A percentile compares a stretch with the other conserved stretches of the same genome.
Conservation (phyloP, 1,140 invertebrate species). For the Drosophila elegans region DNA sequence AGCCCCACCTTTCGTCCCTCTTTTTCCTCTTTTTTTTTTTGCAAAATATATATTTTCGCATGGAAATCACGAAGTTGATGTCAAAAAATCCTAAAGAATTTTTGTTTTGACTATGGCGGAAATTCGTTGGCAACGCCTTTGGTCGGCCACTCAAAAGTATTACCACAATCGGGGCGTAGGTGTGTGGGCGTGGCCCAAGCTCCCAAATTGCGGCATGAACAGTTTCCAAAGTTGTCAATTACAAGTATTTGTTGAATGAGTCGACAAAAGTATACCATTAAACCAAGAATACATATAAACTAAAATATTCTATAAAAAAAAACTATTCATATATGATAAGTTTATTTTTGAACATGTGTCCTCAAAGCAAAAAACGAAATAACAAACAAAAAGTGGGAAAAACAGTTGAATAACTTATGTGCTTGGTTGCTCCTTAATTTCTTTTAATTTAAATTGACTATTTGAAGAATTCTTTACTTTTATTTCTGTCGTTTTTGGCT, state of each 20-base stretch:
- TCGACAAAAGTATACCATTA: not conserved
- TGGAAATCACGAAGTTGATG: slow-evolving; percentile 77
- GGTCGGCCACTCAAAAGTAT: slow-evolving; percentile 58
- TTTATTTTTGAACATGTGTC: too few species aligned
- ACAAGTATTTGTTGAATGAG: slow-evolving; percentile 19
- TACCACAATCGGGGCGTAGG: slow-evolving; percentile 46
- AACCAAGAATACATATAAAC: too few species aligned
- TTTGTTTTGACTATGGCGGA: slow-evolving; percentile 34
- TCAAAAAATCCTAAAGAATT: slow-evolving; percentile 70
- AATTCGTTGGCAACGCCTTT: slow-evolving; percentile 55
- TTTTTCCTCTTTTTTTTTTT: slow-evolving; percentile 26
- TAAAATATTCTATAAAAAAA: not conserved
- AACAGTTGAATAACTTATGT: too few species aligned
- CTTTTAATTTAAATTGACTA: too few species aligned
- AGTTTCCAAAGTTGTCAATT: slow-evolving; percentile 81
- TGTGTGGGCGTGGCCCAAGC: slow-evolving; percentile 21
- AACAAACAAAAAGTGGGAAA: too few species aligned
- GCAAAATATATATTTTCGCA: slow-evolving; percentile 61
- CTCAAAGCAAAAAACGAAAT: too few species aligned
- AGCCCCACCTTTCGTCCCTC: not conserved
- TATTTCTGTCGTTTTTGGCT: not conserved
- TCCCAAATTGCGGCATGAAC: slow-evolving; percentile 63
- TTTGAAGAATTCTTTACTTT: too few species aligned
- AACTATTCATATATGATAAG: too few species aligned
- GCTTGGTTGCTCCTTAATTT: too few species aligned